Evolutionary conservation across 64 coral and sea anemone species (phyloP).

Genomic region (Anthopleura sola): DNA sequence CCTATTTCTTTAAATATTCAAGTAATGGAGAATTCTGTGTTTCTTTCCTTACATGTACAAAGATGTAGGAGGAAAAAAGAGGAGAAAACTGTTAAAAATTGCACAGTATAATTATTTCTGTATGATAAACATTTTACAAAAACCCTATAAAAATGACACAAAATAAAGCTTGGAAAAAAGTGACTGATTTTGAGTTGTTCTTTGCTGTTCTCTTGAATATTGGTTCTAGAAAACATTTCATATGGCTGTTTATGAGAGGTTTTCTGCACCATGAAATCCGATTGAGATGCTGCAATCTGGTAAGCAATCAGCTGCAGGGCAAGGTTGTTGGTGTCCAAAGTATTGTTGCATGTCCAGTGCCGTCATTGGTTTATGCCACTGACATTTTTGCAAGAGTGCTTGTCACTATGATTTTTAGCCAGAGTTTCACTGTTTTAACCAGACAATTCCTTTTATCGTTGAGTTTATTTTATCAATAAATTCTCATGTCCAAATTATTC

Average conservation of each 20-base stretch:
- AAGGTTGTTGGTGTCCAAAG: conserved; percentile 93
- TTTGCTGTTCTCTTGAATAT: conserved; percentile 29
- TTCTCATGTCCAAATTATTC: conserved; percentile 2
- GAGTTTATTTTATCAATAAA: background rate
- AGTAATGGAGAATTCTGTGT: background rate
- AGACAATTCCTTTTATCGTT: background rate
- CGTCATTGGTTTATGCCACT: background rate
- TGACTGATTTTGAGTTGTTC: conserved; percentile 18
- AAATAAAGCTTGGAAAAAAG: conserved; percentile 20
- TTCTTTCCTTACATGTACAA: conserved; percentile 17
- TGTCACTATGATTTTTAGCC: conserved; percentile 33
- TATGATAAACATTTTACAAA: conserved; percentile 33
- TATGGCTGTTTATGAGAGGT: background rate
- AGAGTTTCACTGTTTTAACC: conserved; percentile 16
- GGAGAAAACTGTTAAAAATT: conserved; percentile 16
- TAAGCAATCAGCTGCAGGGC: conserved; percentile 6
- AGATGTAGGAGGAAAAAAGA: background rate
- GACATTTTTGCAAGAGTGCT: conserved; percentile 16
- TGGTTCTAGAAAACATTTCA: conserved; percentile 15
- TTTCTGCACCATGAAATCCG: background rate
- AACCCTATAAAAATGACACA: conserved; percentile 23
- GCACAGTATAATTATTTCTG: conserved; percentile 31
- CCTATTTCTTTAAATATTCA: background rate
- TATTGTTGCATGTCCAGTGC: conserved; percentile 17
- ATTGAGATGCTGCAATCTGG: conserved; percentile 14